Evolutionary conservation across 2,888 invertebrate genomes (phyloP).

Genomic region (Pollenia amentaria): DNA sequence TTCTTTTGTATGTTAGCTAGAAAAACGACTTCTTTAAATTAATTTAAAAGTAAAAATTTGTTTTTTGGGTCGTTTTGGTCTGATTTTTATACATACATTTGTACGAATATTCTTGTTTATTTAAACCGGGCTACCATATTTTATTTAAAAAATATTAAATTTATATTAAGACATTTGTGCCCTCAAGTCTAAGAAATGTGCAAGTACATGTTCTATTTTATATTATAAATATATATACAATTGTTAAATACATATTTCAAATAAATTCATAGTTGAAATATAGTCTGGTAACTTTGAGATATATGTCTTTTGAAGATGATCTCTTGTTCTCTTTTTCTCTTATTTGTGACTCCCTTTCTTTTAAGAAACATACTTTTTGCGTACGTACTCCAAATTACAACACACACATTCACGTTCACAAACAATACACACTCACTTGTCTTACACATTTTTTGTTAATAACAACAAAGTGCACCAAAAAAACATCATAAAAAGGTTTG

Average conservation of each 20-base stretch:
- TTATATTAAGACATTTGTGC: neutral
- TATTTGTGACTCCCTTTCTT: slow-evolving; percentile 49
- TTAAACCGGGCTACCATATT: slow-evolving; percentile 9
- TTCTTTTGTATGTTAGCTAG: slow-evolving; percentile 50
- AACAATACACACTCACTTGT: slow-evolving; percentile 55
- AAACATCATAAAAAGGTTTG: slow-evolving; percentile 54
- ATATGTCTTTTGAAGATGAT: slow-evolving; percentile 48
- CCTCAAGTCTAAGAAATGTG: no score
- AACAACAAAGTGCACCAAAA: slow-evolving; percentile 63
- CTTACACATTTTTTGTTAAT: slow-evolving; percentile 48
- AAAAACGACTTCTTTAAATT: slow-evolving; percentile 72
- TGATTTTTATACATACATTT: slow-evolving; percentile 54
- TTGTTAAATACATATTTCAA: no score
- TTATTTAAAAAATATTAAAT: neutral
- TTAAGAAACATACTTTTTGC: slow-evolving; percentile 59
- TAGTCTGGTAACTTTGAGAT: slow-evolving; percentile 52
- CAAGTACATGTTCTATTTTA: no score
- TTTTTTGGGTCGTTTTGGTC: slow-evolving; percentile 75
- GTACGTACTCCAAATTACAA: slow-evolving; percentile 68
- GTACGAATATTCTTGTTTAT: neutral
- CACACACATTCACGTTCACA: slow-evolving; percentile 45
- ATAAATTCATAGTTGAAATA: neutral
- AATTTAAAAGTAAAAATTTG: slow-evolving; percentile 63
- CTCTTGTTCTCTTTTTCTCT: slow-evolving; percentile 66
- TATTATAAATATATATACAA: no score